Conservation (phyloP, 2,113 vertebrate species). For the Tor tambroides region DNA sequence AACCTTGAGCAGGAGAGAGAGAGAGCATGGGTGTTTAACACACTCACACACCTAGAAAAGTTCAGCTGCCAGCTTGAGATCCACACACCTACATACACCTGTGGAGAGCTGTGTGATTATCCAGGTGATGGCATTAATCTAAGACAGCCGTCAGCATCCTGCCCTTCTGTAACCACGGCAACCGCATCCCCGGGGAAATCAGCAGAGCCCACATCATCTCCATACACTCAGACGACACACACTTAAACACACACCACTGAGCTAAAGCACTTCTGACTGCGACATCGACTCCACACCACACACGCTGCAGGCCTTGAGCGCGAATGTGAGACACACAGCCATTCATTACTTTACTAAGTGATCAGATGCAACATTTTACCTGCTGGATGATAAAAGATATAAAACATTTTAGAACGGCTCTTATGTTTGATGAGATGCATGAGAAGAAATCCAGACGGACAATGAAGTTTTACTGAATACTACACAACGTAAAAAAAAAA, state of each 20-base stretch:
- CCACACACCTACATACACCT: not conserved
- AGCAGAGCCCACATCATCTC: constrained; percentile 26
- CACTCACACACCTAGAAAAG: not conserved
- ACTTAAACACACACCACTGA: not conserved
- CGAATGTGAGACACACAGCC: no score
- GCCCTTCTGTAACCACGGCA: constrained; percentile 54
- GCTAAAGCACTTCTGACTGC: not conserved
- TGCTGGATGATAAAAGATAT: no score
- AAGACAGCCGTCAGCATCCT: constrained; percentile 51
- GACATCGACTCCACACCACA: not conserved
- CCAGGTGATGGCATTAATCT: constrained; percentile 23
- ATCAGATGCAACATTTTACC: no score
- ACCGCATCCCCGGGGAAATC: constrained; percentile 47
- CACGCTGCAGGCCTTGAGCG: not conserved
- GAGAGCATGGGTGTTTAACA: not conserved
- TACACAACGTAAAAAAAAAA: no score
- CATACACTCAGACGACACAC: not conserved
- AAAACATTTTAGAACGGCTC: no score
- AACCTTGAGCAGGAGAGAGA: not conserved
- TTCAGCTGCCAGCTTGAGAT: constrained; percentile 1
- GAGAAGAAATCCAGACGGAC: no score
- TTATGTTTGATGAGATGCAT: no score
- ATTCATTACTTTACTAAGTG: no score
- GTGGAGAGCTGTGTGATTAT: not conserved
- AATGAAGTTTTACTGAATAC: no score